Evolutionary conservation across 2,113 vertebrate genomes (phyloP).

Genomic region (Diphyllodes magnificus): DNA sequence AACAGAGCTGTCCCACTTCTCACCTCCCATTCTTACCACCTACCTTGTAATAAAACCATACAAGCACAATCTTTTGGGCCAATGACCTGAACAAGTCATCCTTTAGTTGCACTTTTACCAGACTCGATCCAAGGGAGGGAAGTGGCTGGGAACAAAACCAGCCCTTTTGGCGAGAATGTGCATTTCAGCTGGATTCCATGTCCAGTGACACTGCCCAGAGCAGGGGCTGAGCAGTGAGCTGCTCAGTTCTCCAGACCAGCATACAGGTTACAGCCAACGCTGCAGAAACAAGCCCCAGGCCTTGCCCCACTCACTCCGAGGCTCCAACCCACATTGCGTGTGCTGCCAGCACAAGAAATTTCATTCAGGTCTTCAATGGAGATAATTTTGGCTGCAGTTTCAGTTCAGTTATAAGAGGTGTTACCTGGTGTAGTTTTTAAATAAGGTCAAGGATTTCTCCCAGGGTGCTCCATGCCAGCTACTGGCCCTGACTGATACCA

Average conservation of each 20-base stretch:
- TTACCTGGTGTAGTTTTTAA: neutral
- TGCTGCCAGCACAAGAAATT: neutral
- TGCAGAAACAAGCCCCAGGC: neutral
- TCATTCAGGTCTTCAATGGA: neutral
- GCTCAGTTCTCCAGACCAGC: neutral
- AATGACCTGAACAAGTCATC: neutral
- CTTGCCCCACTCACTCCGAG: fast-evolving
- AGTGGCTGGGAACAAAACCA: neutral
- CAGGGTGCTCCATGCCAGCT: neutral
- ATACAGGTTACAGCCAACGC: neutral
- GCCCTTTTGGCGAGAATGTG: neutral
- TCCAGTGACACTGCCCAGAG: neutral
- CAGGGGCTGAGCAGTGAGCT: neutral
- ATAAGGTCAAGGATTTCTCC: neutral
- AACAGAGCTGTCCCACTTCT: neutral
- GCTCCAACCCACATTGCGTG: neutral
- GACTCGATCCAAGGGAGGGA: neutral
- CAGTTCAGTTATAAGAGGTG: neutral
- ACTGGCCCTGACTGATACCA: fast-evolving
- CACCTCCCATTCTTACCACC: neutral
- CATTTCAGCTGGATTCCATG: neutral
- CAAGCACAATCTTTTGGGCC: neutral
- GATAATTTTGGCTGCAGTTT: neutral
- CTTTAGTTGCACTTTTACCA: neutral
- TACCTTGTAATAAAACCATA: neutral